phyloP scores from a whole-genome alignment of 2,113 vertebrate species.

The Hippoglossus stenolepis region DNA sequence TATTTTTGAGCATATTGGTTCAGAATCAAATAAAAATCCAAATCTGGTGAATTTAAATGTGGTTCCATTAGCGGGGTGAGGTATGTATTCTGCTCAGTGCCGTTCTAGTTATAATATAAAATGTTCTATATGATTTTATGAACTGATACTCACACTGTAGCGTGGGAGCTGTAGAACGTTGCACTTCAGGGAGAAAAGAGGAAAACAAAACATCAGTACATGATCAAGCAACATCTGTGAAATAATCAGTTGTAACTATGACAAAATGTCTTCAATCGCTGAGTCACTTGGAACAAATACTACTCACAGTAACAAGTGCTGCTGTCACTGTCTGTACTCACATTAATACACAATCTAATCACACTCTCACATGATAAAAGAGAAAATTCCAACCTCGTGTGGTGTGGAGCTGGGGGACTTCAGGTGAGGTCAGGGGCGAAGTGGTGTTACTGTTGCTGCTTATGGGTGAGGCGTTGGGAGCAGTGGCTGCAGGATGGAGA shows the following conservation, averaged over 20 bases:
- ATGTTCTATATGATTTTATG: too few species aligned
- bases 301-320: too few species aligned
- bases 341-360: not conserved
- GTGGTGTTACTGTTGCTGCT: not conserved
- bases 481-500: slow-evolving; percentile 39
- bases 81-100: too few species aligned
- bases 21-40: too few species aligned
- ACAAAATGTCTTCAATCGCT: not conserved
- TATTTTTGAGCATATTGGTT: too few species aligned
- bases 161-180: not conserved
- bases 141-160: slow-evolving; percentile 58
- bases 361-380: not conserved
- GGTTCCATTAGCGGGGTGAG: too few species aligned
- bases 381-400: slow-evolving; percentile 49
- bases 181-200: not conserved
- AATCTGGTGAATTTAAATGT: too few species aligned
- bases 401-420: not conserved
- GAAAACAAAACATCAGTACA: not conserved
- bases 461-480: slow-evolving; percentile 4
- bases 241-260: not conserved
- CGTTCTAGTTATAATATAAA: too few species aligned
- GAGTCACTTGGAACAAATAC: not conserved
- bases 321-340: not conserved
- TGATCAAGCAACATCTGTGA: not conserved
- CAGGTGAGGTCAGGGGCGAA: too few species aligned